A percentile compares a stretch with the other conserved stretches of the same genome.
These are phyloP conservation scores for Ammodytes dubius DNA, from an alignment of 2,113 vertebrate species.

Conservation along the genomic window DNA sequence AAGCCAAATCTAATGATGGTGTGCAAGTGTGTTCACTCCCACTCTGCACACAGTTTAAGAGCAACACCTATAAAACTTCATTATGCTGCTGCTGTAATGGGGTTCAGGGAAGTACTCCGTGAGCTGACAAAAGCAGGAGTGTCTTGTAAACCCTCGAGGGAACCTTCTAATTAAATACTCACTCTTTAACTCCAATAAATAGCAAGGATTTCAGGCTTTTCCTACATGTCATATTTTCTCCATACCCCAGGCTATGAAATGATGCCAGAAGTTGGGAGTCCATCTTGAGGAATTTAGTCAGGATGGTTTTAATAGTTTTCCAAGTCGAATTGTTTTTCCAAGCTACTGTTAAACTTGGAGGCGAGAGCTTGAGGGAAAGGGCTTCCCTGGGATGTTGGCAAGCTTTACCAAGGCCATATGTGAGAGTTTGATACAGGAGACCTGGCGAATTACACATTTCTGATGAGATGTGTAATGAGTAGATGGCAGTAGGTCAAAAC, in stretches of 20 bases:
- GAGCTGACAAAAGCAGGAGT: slow-evolving; percentile 76
- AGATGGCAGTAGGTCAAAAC: slow-evolving; percentile 43
- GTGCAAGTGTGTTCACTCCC: slow-evolving; percentile 70
- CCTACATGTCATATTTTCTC: slow-evolving; percentile 82
- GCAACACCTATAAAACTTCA: slow-evolving; percentile 82
- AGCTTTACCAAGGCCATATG: slow-evolving; percentile 64
- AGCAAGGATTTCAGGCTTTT: slow-evolving; percentile 73
- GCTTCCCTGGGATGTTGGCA: slow-evolving; percentile 81
- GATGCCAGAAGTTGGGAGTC: slow-evolving; percentile 79
- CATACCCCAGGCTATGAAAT: slow-evolving; percentile 71
- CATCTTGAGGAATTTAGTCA: slow-evolving; percentile 77
- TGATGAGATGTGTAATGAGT: slow-evolving; percentile 57
- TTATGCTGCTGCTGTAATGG: slow-evolving; percentile 78
- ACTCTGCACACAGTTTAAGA: slow-evolving; percentile 77
- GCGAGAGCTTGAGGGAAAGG: slow-evolving; percentile 66
- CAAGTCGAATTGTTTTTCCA: slow-evolving; percentile 82
- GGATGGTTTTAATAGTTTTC: slow-evolving; percentile 83
- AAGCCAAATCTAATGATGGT: slow-evolving; percentile 77
- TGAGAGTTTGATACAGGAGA: slow-evolving; percentile 61
- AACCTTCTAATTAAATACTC: slow-evolving; percentile 79
- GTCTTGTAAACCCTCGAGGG: slow-evolving; percentile 77
- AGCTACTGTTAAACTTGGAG: slow-evolving; percentile 79
- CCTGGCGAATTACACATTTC: slow-evolving; percentile 45
- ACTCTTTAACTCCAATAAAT: slow-evolving; percentile 72
- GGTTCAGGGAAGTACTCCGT: slow-evolving; percentile 76